phyloP scores from a whole-genome alignment of 2,888 invertebrate genomes.

The Apamea monoglypha region DNA sequence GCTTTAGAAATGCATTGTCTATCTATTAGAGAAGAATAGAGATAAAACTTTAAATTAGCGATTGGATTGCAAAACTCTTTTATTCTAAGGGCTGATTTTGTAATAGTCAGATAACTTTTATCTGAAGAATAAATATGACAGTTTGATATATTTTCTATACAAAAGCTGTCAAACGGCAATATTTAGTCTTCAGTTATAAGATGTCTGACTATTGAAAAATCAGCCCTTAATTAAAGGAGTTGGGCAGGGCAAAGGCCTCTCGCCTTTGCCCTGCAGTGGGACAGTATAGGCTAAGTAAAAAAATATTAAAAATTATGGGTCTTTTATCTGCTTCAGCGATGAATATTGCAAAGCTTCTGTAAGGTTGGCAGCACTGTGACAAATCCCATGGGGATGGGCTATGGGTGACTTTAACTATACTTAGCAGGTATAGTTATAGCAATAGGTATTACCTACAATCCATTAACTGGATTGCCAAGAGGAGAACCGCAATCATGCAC shows the following conservation, averaged over 20 bases:
- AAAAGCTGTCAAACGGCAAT: too few relatives aligned
- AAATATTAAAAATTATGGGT: background rate
- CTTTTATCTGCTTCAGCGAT: background rate
- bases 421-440: background rate
- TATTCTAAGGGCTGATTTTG: background rate
- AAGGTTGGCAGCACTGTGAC: background rate
- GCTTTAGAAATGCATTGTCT: constrained; percentile 2
- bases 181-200: too few relatives aligned
- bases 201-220: too few relatives aligned
- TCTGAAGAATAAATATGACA: background rate
- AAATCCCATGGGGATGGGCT: background rate
- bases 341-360: background rate
- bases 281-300: background rate
- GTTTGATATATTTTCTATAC: background rate
- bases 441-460: too few relatives aligned
- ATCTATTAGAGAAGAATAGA: background rate
- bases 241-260: too few relatives aligned
- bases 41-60: background rate
- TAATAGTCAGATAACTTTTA: background rate
- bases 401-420: background rate
- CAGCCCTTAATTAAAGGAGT: too few relatives aligned
- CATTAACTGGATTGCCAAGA: too few relatives aligned
- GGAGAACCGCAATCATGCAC: background rate
- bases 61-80: background rate
- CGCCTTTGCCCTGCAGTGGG: background rate